A percentile compares a stretch with the other conserved stretches of the same genome.
phyloP scores from a whole-genome alignment of 2,797 vertebrate species.

The Cossypha niveicapilla region DNA sequence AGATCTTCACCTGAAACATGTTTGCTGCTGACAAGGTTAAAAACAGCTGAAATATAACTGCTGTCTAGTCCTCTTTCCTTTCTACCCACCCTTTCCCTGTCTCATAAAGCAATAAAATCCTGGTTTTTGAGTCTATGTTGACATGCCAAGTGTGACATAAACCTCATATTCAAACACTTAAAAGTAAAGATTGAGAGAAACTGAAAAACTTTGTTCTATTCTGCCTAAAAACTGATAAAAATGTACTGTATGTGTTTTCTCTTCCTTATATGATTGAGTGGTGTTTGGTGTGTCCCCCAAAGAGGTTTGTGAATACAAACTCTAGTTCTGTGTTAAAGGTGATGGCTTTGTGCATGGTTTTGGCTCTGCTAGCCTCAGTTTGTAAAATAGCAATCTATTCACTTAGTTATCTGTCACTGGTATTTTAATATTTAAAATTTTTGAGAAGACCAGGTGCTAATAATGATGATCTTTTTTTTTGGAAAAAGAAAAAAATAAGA shows the following conservation, averaged over 20 bases:
- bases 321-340: background rate
- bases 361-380: background rate
- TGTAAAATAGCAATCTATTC: background rate
- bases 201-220: background rate
- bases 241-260: background rate
- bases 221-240: background rate
- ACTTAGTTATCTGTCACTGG: rapidly evolving
- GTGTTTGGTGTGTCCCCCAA: background rate
- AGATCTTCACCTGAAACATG: background rate
- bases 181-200: background rate
- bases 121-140: background rate
- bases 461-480: background rate
- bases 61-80: background rate
- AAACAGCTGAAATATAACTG: background rate
- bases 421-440: background rate
- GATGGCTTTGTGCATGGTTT: background rate
- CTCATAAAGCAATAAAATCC: background rate
- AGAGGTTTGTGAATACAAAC: rapidly evolving
- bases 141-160: background rate
- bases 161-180: background rate
- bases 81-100: rapidly evolving
- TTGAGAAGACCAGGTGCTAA: background rate
- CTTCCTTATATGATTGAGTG: background rate
- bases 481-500: no score
- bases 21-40: background rate